A percentile compares a stretch with the other conserved stretches of the same genome.
Evolutionary conservation across 2,888 invertebrate genomes (phyloP).

Genomic region (Mesorhabditis belari): DNA sequence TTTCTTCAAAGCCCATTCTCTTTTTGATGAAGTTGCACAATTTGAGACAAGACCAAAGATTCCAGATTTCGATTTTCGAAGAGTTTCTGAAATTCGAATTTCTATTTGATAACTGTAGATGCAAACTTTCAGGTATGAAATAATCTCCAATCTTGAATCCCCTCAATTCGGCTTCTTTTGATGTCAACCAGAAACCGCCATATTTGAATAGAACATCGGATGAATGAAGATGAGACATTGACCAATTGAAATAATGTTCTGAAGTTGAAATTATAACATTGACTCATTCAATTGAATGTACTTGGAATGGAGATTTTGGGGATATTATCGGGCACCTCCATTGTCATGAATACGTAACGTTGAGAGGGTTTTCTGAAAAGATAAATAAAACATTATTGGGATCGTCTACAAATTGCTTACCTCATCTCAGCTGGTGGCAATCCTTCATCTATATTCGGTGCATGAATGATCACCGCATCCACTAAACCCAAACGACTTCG

Average conservation of each 20-base stretch:
- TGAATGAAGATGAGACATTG: constrained; percentile 58
- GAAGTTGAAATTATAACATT: background rate
- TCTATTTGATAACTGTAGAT: too few species aligned
- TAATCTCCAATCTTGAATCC: constrained; percentile 26
- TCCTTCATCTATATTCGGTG: constrained; percentile 25
- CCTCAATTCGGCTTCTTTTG: constrained; percentile 24
- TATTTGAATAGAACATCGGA: constrained; percentile 56
- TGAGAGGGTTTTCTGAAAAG: constrained; percentile 6
- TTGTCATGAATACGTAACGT: constrained; percentile 21
- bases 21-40: constrained; percentile 36
- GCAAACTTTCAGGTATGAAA: background rate
- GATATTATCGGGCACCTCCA: constrained; percentile 11
- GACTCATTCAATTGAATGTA: background rate
- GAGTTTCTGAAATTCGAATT: background rate
- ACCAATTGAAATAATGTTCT: constrained; percentile 58
- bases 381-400: background rate
- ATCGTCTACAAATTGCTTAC: background rate
- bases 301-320: background rate
- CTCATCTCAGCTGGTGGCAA: background rate
- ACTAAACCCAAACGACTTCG: constrained; percentile 58
- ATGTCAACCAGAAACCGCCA: constrained; percentile 48
- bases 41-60: constrained; percentile 50
- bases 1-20: constrained; percentile 33
- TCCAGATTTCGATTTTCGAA: constrained; percentile 29
- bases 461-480: constrained; percentile 66